Conservation (phyloP, 2,888 invertebrate genomes). For the Cerceris rybyensis region DNA sequence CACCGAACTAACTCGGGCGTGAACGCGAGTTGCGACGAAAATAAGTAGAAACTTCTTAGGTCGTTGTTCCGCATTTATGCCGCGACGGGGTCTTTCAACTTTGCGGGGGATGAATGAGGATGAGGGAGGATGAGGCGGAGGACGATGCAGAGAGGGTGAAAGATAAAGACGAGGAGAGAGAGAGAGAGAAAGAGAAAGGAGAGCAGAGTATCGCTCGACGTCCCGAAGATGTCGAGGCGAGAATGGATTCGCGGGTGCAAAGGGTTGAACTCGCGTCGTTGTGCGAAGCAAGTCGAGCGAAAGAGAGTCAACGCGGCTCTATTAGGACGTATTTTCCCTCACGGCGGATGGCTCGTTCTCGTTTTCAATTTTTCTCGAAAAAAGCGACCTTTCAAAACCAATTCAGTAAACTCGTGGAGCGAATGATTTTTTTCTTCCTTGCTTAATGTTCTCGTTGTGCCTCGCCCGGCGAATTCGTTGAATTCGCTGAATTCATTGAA, state of each 20-base stretch:
- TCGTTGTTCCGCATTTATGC: background rate
- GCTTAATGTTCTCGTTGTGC: conserved; percentile 4
- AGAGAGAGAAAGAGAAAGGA: background rate
- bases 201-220: too few relatives aligned
- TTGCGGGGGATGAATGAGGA: background rate
- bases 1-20: background rate
- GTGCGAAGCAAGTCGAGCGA: background rate
- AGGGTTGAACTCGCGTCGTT: background rate
- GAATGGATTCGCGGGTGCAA: background rate
- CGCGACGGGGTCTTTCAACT: background rate
- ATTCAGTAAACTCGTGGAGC: conserved; percentile 12
- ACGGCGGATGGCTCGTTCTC: background rate
- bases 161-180: background rate
- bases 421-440: conserved; percentile 8
- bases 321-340: background rate
- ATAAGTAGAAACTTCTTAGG: conserved; percentile 3
- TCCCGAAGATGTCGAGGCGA: too few relatives aligned
- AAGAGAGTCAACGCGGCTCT: background rate
- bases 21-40: background rate
- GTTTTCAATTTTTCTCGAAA: background rate
- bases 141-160: background rate
- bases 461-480: background rate
- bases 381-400: conserved; percentile 3
- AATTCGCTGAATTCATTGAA: conserved; percentile 12
- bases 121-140: background rate